Evolutionary conservation across 2,888 invertebrate genomes (phyloP), one percentile per base, ranked within the genome.

Genomic region (Heliconius ismenius): DNA sequence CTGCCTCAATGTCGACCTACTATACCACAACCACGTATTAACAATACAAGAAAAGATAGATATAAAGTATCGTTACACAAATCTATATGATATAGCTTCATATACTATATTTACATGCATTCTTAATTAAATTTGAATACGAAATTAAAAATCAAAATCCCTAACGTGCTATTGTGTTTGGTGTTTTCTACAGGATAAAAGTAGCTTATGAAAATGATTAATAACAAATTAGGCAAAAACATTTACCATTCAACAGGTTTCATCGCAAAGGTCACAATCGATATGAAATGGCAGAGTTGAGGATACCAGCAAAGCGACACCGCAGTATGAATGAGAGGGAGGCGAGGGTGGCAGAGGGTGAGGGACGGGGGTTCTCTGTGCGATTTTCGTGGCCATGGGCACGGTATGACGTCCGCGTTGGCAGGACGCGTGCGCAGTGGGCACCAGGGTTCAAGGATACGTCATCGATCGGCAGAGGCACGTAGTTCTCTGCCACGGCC

Each of bases 331-430:
- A 91, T 90, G 82, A 80, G 76, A 80, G 75, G 77, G 74, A 73
- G 76, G 78, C 60, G 64, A 62, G 73, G 79, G 76, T 68, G 69
- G 74, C 73, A 60, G 64, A 24, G 76, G 88, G 86, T 82, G 80
- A 76, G 82, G 82, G 75, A 60, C 77, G 79, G 83, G 84, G 84
- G 84, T 79, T 78, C 70, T 79, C 78, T 83, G 84, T 88, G 88
- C 88, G 88, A 86, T 90, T 87, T 85, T 88, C 88, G 89, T 88
- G 92, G 91, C 91, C 92, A 91, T 89, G 93, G 92, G 85, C 92
- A 88, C 88, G 86, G 83, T 79, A 87, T 93, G 93, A 93, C 93
- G 91, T 92, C 85, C 83, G 90, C 86, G 87, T 87, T 86, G 86
- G 81, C 82, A 81, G 84, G 87, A 89, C 92, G 86, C 91, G 89